These are phyloP conservation scores for Aphodius sticticus DNA, from an alignment of 2,888 invertebrate genomes.

Conservation along the genomic window DNA sequence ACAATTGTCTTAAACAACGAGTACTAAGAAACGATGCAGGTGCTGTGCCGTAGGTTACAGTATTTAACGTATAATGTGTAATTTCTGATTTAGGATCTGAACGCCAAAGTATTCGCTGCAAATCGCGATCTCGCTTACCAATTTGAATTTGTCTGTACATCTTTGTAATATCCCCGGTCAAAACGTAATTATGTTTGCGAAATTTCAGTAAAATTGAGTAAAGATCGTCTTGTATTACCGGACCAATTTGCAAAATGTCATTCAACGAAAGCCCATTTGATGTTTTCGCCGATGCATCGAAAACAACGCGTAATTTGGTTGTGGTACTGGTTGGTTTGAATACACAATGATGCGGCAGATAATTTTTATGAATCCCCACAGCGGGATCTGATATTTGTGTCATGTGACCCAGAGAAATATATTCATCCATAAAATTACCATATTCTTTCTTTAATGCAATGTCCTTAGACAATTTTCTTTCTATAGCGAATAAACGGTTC, in stretches of 20 bases:
- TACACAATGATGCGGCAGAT: conserved; percentile 28
- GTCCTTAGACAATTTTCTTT: conserved; percentile 36
- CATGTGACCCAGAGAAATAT: conserved; percentile 29
- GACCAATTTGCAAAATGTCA: conserved; percentile 14
- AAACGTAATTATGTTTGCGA: background rate
- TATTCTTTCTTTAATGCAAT: conserved; percentile 13
- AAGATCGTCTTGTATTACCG: conserved; percentile 16
- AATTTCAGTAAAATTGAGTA: conserved; percentile 17
- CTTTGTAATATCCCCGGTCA: conserved; percentile 25
- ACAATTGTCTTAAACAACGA: conserved; percentile 15
- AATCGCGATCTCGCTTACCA: background rate
- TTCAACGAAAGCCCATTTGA: background rate
- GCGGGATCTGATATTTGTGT: conserved; percentile 5
- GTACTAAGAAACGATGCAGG: conserved; percentile 21
- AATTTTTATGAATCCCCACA: conserved; percentile 9
- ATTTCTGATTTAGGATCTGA: conserved; percentile 9
- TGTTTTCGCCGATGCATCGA: conserved; percentile 27
- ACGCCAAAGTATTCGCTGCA: conserved; percentile 25
- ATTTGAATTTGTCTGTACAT: conserved; percentile 25
- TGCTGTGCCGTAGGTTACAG: conserved; percentile 26
- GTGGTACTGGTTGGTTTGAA: conserved; percentile 19
- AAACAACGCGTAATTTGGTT: conserved; percentile 30
- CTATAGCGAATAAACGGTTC: conserved; percentile 38
- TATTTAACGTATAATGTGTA: conserved; percentile 20
- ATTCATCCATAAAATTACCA: conserved; percentile 27